These are phyloP conservation scores for Catharus bicknelli DNA, from an alignment of 2,113 vertebrate species.

Conservation along the genomic window DNA sequence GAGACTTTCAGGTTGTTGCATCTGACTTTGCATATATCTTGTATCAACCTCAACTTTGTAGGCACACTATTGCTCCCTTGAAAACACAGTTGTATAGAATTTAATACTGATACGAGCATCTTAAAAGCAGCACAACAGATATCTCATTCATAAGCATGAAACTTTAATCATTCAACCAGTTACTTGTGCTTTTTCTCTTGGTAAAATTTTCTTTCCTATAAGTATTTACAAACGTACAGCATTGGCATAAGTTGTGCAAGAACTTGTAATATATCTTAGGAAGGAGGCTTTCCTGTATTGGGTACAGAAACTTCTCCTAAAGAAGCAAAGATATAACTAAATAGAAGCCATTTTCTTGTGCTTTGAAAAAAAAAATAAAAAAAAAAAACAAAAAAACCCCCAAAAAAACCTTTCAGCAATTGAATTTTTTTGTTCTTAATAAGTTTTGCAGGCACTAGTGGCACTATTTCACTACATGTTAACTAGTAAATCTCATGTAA, in stretches of 20 bases:
- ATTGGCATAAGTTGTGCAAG: not conserved
- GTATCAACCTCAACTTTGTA: not conserved
- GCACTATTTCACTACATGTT: not conserved
- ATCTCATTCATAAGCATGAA: not conserved
- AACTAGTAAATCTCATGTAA: not conserved
- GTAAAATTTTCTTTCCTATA: not conserved
- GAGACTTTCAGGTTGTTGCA: not conserved
- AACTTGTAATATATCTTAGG: not conserved
- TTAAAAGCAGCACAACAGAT: not conserved
- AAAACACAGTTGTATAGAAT: rapidly evolving
- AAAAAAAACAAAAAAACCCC: no score
- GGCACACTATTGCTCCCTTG: not conserved
- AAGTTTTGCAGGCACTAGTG: not conserved
- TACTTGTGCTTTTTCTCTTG: not conserved
- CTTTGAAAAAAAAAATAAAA: not conserved
- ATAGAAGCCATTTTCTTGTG: rapidly evolving
- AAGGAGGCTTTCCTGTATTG: not conserved
- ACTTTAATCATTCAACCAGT: not conserved
- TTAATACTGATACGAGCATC: rapidly evolving
- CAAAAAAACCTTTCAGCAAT: not conserved
- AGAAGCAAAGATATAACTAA: not conserved
- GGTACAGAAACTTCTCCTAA: not conserved
- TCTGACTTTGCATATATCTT: not conserved
- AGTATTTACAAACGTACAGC: not conserved
- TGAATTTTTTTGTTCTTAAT: not conserved